phyloP scores from a whole-genome alignment of 2,888 invertebrate genomes.

The Lycaena phlaeas region DNA sequence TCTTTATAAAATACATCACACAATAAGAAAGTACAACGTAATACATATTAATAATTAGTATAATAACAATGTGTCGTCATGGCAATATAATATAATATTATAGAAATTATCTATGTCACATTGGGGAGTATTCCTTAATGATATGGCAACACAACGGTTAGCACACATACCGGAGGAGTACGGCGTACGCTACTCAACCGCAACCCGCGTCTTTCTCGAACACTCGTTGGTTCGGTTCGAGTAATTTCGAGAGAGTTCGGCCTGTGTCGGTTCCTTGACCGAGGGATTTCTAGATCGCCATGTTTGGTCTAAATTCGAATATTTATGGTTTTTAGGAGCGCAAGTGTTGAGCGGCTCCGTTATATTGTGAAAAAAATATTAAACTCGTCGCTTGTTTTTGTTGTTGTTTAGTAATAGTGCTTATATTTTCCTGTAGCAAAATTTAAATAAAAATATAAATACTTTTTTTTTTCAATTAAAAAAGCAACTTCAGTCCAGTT shows the following conservation, averaged over 20 bases:
- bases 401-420: too few species aligned
- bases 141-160: constrained; percentile 7
- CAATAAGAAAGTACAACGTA: background rate
- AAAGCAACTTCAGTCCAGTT: too few species aligned
- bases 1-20: too few species aligned
- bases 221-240: constrained; percentile 10
- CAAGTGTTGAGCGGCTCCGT: background rate
- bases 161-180: constrained; percentile 10
- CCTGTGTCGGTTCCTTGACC: background rate
- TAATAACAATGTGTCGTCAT: background rate
- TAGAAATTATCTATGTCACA: background rate
- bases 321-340: background rate
- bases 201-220: background rate
- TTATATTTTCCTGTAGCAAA: too few species aligned
- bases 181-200: background rate
- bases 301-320: background rate
- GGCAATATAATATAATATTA: background rate
- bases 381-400: too few species aligned
- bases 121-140: constrained; percentile 12
- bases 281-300: background rate
- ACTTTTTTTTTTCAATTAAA: too few species aligned
- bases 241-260: constrained; percentile 7
- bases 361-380: too few species aligned
- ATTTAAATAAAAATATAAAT: too few species aligned
- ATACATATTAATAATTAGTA: background rate